Evolutionary conservation across 2,888 invertebrate genomes (phyloP).

Genomic region (Chydorus sphaericus): DNA sequence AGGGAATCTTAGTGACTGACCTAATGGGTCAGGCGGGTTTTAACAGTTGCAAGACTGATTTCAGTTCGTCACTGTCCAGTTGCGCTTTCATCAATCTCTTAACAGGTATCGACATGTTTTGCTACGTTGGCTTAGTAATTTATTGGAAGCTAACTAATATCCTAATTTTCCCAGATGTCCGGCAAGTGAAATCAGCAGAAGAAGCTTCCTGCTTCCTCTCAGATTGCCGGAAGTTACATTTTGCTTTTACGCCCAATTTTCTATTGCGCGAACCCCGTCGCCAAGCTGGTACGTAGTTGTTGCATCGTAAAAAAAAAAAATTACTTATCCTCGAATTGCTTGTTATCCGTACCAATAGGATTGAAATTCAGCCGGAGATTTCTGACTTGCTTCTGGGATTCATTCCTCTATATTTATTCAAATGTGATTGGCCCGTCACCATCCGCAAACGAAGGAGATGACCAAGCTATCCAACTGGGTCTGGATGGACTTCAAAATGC

Average conservation of each 20-base stretch:
- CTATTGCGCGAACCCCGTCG: conserved; percentile 34
- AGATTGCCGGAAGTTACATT: conserved; percentile 71
- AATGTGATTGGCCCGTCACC: neutral
- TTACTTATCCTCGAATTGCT: too few relatives aligned
- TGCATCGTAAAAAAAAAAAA: neutral
- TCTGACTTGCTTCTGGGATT: conserved; percentile 81
- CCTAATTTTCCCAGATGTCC: too few relatives aligned
- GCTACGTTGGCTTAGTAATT: neutral
- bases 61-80: conserved; percentile 28
- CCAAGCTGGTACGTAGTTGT: neutral
- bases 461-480: conserved; percentile 71
- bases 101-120: conserved; percentile 40
- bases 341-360: conserved; percentile 24
- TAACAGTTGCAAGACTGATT: conserved; percentile 24
- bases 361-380: conserved; percentile 41
- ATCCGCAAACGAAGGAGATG: conserved; percentile 29
- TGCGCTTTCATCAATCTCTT: conserved; percentile 55
- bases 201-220: conserved; percentile 58
- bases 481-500: conserved; percentile 83
- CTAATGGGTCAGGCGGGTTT: conserved; percentile 45
- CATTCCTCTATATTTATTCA: conserved; percentile 58
- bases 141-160: too few relatives aligned
- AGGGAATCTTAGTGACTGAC: conserved; percentile 56
- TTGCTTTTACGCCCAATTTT: conserved; percentile 52
- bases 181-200: conserved; percentile 45